Percentiles rank a stretch among this genome's conserved stretches.
Evolutionary conservation across 2,113 vertebrate species (phyloP).

Genomic region (Chloropsis cyanopogon): DNA sequence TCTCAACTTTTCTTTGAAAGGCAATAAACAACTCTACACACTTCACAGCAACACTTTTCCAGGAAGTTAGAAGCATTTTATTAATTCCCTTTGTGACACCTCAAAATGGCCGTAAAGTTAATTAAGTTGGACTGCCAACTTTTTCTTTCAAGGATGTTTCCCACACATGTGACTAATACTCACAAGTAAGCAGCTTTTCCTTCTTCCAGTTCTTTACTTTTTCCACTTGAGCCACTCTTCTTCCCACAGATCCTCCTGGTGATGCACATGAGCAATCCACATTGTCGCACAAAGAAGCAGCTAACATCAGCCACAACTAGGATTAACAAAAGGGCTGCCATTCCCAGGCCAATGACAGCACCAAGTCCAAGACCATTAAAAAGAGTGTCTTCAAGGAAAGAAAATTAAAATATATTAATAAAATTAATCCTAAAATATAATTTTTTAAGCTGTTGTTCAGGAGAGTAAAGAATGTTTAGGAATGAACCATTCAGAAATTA

Average conservation of each 20-base stretch:
- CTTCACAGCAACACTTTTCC: background rate
- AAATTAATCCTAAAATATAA: background rate
- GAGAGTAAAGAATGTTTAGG: background rate
- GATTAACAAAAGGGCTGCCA: constrained; percentile 89
- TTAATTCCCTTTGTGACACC: background rate
- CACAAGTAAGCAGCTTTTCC: constrained; percentile 97
- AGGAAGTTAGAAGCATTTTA: background rate
- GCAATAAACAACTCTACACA: background rate
- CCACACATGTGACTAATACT: constrained; percentile 65
- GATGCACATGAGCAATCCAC: constrained; percentile 95
- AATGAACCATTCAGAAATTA: background rate
- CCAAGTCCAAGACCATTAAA: constrained; percentile 94
- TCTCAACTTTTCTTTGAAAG: background rate
- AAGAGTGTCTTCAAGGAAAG: constrained; percentile 86
- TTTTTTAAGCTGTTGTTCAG: background rate
- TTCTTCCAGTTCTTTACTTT: constrained; percentile 96
- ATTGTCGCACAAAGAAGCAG: constrained; percentile 97
- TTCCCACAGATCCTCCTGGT: constrained; percentile 93
- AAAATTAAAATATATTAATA: background rate
- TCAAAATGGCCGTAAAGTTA: background rate
- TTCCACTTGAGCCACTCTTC: constrained; percentile 91
- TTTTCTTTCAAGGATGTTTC: background rate
- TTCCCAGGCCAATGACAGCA: constrained; percentile 89
- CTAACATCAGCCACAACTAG: constrained; percentile 92
- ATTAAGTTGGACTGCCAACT: background rate